Evolutionary conservation across 2,888 invertebrate genomes (phyloP).

Genomic region (Gandaritis pyraliata): DNA sequence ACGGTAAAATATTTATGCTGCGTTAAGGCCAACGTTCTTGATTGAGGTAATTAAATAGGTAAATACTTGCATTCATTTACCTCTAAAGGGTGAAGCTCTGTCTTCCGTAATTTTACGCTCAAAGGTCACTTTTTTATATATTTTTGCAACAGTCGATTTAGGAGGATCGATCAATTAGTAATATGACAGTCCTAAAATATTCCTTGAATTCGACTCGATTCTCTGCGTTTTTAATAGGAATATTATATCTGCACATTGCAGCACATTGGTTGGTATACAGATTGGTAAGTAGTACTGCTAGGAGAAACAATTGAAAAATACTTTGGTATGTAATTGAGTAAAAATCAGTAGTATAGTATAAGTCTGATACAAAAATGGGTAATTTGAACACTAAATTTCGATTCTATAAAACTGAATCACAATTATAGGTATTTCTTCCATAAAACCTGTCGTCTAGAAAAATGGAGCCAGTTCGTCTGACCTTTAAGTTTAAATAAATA

Average conservation of each 20-base stretch:
- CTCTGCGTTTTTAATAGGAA: too few species aligned
- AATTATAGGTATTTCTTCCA: background rate
- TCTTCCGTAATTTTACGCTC: slow-evolving; percentile 15
- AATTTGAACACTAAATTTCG: background rate
- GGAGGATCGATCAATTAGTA: too few species aligned
- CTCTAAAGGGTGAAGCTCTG: slow-evolving; percentile 15
- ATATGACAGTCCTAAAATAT: too few species aligned
- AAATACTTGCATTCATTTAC: slow-evolving; percentile 33
- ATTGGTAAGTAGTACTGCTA: too few species aligned
- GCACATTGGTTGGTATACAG: too few species aligned
- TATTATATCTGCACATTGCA: too few species aligned
- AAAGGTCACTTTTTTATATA: background rate
- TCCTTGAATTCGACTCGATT: too few species aligned
- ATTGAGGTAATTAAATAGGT: slow-evolving; percentile 36
- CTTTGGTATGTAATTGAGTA: too few species aligned
- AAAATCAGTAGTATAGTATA: too few species aligned
- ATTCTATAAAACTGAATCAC: background rate
- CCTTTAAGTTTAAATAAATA: slow-evolving; percentile 69
- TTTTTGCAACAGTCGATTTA: too few species aligned
- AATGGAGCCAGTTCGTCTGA: slow-evolving; percentile 68
- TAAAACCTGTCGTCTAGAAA: slow-evolving; percentile 57
- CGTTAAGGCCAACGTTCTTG: slow-evolving; percentile 32
- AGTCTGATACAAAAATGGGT: background rate
- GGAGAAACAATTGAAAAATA: too few species aligned
- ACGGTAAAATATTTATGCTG: slow-evolving; percentile 31